Conservation (phyloP, 2,113 vertebrate species). For the Gymnocephalus cernua region DNA sequence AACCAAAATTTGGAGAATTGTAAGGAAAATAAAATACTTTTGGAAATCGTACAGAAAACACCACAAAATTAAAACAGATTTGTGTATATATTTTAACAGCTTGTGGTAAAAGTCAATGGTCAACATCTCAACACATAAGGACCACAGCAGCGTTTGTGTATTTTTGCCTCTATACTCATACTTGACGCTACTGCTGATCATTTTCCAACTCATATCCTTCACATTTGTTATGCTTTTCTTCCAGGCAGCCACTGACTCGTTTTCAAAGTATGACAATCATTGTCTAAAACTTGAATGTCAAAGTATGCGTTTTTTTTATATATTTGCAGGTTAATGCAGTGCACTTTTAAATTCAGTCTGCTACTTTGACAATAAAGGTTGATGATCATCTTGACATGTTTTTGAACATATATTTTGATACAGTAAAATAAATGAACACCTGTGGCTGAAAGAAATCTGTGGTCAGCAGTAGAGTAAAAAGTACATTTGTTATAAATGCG, state of each 20-base stretch:
- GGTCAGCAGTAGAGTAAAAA: not conserved
- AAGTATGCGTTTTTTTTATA: not conserved
- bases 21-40: constrained; percentile 39
- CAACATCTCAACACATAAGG: constrained; percentile 34
- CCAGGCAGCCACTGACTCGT: not conserved
- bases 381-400: not conserved
- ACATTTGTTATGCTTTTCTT: not conserved
- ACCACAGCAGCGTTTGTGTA: not conserved
- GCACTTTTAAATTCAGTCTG: not conserved
- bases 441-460: not conserved
- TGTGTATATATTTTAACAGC: constrained; percentile 10
- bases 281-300: not conserved
- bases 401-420: not conserved
- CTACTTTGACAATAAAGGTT: not conserved
- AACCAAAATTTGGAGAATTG: not conserved
- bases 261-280: not conserved
- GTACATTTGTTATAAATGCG: not conserved
- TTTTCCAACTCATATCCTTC: not conserved
- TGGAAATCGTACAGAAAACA: constrained; percentile 37
- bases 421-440: not conserved
- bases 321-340: not conserved
- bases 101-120: constrained; percentile 10
- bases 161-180: constrained; percentile 4
- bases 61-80: constrained; percentile 21
- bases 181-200: not conserved